Base-by-base conservation (phyloP, 2,113 vertebrate species). In the Misgurnus mizolepis region DNA sequence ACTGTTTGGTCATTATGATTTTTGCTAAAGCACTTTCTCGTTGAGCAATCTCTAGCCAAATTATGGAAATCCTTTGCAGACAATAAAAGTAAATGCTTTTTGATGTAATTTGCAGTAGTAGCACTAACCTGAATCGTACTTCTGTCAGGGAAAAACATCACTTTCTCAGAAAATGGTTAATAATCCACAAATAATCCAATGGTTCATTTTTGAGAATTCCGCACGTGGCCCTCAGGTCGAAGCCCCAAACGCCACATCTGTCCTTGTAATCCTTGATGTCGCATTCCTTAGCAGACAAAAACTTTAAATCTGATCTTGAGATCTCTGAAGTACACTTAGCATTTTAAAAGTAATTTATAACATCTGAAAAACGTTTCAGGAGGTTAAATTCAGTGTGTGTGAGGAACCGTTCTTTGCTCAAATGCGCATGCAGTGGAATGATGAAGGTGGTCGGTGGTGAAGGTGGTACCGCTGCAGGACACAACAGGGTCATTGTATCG, bases 401-500 rank as follows among this genome's bases (percentile, higher is more conserved):
- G 15, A 56, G 11, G 55, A 45, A 61, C 76, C 40, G 7, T 62
- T 62, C 22, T 67, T 68, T 17, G 15, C 62, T 50, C 43, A 43
- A 27, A 27, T 67, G 53, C 17, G 45, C 43, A 83, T 43, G 72
- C 15, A 34, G 27, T 34, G 27, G 65, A 66, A 66, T 77, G 62
- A 15, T 79, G 43, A 22, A 74, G 76, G 53, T 74, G 62, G 61
- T 66, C 9, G 47, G 47, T 41, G 66, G 41, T 67, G 76, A 75
- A 74, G 68, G 70, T 83, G 68, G 72, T 62, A 67, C 68, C 53
- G 17, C 72, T 67, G 76, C n/a, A 43, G 18, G 62, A 83, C 49
- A 83, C 81, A 83, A 83, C 76, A 49, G 69, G 72, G 76, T 62
- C 76, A 83, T 83, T 83, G 81, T 83, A 60, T 67, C 43, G 7